A percentile compares a stretch with the other conserved stretches of the same genome.
Evolutionary conservation across 2,888 invertebrate species (phyloP).

Genomic region (Microplitis manilae): DNA sequence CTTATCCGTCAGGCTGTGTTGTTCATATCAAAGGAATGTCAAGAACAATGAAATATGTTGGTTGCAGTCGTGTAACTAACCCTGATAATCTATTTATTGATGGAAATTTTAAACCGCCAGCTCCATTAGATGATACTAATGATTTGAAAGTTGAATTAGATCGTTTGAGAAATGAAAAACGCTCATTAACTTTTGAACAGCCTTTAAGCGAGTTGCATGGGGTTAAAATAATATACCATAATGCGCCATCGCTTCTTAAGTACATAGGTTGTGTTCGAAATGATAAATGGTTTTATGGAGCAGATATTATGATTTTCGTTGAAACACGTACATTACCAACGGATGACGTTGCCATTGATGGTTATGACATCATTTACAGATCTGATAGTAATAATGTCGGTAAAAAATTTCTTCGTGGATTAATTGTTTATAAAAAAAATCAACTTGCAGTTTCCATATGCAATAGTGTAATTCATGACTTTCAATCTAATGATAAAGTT

Average conservation of each 20-base stretch:
- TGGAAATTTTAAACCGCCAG: too few relatives aligned
- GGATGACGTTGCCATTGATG: background rate
- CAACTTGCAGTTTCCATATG: too few relatives aligned
- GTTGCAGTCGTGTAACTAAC: background rate
- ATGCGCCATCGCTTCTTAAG: background rate
- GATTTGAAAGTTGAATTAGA: too few relatives aligned
- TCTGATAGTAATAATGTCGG: background rate
- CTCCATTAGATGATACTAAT: too few relatives aligned
- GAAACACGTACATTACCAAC: background rate
- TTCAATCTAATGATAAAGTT: too few relatives aligned
- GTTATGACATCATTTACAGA: background rate
- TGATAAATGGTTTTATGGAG: background rate
- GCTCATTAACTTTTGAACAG: too few relatives aligned
- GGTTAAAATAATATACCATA: background rate
- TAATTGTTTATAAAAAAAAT: too few relatives aligned
- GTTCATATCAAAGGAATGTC: background rate
- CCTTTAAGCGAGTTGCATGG: background rate
- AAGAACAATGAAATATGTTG: background rate
- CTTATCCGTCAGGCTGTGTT: too few relatives aligned
- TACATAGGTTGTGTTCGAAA: conserved; percentile 6
- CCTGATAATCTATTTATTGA: conserved; percentile 6
- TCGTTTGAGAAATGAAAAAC: too few relatives aligned
- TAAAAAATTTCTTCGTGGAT: too few relatives aligned
- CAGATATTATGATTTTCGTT: background rate
- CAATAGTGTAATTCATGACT: too few relatives aligned